Conservation (phyloP, 2,113 vertebrate genomes). For the Procavia capensis region DNA sequence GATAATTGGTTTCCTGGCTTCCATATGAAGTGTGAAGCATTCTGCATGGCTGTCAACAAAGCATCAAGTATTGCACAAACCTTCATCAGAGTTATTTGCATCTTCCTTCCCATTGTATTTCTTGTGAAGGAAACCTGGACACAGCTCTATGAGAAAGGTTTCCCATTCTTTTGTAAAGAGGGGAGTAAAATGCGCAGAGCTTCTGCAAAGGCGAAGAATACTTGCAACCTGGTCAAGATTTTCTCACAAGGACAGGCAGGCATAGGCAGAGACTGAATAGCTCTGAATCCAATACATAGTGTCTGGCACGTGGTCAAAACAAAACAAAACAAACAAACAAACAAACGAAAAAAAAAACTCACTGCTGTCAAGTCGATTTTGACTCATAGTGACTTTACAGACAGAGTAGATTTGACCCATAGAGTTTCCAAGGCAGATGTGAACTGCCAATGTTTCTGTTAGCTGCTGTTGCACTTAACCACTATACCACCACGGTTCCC, state of each 20-base stretch:
- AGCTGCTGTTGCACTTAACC: no score
- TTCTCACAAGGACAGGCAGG: neutral
- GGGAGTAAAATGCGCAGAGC: neutral
- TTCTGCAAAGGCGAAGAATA: neutral
- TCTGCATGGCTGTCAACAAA: slow-evolving; percentile 67
- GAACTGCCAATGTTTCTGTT: no score
- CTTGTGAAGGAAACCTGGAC: neutral
- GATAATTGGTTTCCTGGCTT: slow-evolving; percentile 81
- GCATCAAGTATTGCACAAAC: slow-evolving; percentile 42
- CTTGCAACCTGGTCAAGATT: no score
- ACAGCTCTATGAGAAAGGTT: neutral
- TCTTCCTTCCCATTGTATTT: neutral
- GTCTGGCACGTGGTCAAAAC: neutral
- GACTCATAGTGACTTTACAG: no score
- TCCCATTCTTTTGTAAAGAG: neutral
- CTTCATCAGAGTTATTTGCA: slow-evolving; percentile 33
- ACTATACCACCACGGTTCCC: no score
- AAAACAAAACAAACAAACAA: no score
- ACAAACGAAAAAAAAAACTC: no score
- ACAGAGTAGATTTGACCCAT: no score
- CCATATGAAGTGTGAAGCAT: slow-evolving; percentile 72
- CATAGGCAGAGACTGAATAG: neutral
- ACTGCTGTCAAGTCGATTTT: no score
- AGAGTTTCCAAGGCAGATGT: no score
- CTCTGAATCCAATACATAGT: neutral